Conservation (phyloP, 2,113 vertebrate species). For the Oryzias woworae region DNA sequence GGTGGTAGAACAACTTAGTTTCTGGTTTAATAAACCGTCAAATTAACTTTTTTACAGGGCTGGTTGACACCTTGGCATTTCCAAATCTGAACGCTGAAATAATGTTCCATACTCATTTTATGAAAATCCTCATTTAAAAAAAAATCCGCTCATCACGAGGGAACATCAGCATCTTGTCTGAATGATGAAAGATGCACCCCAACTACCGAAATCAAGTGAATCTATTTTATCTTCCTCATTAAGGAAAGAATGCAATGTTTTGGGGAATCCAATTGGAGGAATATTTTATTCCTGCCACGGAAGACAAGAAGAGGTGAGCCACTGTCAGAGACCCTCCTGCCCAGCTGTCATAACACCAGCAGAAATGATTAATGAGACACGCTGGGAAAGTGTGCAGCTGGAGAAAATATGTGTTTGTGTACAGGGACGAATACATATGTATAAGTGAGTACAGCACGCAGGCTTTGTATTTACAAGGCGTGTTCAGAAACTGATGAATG, state of each 20-base stretch:
- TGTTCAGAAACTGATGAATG: slow-evolving; percentile 1
- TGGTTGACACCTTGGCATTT: too few species aligned
- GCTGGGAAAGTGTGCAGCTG: slow-evolving; percentile 16
- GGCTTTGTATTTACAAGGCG: slow-evolving; percentile 4
- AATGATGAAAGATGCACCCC: slow-evolving; percentile 6
- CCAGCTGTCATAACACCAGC: slow-evolving; percentile 52
- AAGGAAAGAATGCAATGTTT: not conserved
- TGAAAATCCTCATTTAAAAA: too few species aligned
- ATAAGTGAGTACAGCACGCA: not conserved
- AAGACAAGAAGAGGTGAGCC: slow-evolving; percentile 42
- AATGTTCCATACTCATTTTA: too few species aligned
- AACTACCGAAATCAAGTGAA: not conserved
- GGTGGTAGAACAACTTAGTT: too few species aligned
- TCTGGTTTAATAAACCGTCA: too few species aligned
- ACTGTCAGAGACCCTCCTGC: slow-evolving; percentile 42
- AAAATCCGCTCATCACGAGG: too few species aligned
- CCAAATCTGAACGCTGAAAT: too few species aligned
- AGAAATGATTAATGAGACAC: slow-evolving; percentile 59
- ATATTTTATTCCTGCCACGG: slow-evolving; percentile 37
- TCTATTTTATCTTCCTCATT: slow-evolving; percentile 1
- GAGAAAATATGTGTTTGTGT: slow-evolving; percentile 17
- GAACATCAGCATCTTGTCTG: not conserved
- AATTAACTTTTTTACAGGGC: too few species aligned
- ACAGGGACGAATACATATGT: not conserved
- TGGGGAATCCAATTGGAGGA: slow-evolving; percentile 23